A percentile compares a stretch with the other conserved stretches of the same genome.
These are phyloP conservation scores for Gymnarchus niloticus DNA, from an alignment of 2,113 vertebrate genomes.

Conservation along the genomic window DNA sequence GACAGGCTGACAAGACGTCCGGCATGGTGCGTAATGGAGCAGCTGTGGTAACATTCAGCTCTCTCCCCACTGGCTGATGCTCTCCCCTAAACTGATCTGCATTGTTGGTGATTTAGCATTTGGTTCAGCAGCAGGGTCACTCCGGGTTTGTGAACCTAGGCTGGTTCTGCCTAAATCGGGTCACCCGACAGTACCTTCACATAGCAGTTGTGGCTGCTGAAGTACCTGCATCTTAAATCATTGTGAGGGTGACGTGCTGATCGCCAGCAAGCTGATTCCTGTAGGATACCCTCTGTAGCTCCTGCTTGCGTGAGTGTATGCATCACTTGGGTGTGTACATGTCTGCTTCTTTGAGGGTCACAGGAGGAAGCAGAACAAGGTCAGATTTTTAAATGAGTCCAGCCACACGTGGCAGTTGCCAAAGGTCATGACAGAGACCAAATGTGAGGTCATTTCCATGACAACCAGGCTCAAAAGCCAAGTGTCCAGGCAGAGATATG, in stretches of 20 bases:
- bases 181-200: neutral
- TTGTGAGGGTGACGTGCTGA: neutral
- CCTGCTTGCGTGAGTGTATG: too few relatives aligned
- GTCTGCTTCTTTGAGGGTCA: neutral
- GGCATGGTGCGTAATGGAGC: too few relatives aligned
- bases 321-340: neutral
- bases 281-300: too few relatives aligned
- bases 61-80: neutral
- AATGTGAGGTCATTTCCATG: conserved; percentile 6
- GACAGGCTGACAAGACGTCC: neutral
- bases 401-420: conserved; percentile 20
- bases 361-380: neutral
- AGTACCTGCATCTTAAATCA: conserved; percentile 8
- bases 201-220: neutral
- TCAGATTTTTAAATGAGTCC: conserved; percentile 14
- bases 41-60: neutral
- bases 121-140: neutral
- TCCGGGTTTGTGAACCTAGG: neutral
- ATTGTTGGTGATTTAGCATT: neutral
- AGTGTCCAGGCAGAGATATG: neutral
- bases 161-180: neutral
- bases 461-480: conserved; percentile 19
- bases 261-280: too few relatives aligned
- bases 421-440: conserved; percentile 8
- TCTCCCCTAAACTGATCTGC: too few relatives aligned